These are phyloP conservation scores for Nannospalax galili DNA, from an alignment of 2,113 vertebrate genomes.

Conservation along the genomic window DNA sequence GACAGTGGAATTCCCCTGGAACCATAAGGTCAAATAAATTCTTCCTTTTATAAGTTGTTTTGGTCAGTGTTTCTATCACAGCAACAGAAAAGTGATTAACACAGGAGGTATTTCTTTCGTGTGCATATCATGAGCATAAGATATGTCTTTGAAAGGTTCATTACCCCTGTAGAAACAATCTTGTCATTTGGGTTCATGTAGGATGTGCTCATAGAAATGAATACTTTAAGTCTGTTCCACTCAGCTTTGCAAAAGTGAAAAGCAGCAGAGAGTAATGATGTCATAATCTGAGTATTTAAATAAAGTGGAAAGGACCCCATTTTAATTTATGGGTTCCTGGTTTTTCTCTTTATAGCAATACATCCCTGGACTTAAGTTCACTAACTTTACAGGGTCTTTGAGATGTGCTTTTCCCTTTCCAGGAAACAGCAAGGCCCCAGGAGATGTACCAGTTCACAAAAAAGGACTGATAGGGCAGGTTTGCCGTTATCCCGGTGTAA, in stretches of 20 bases:
- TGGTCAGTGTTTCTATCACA: too few relatives aligned
- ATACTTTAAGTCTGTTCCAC: neutral
- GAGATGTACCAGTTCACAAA: too few relatives aligned
- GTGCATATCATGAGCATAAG: neutral
- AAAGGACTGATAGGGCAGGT: too few relatives aligned
- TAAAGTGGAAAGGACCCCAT: neutral
- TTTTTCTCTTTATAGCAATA: neutral
- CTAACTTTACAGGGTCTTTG: neutral
- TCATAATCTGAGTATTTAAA: constrained; percentile 30
- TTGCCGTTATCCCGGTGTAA: neutral
- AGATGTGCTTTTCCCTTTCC: too few relatives aligned
- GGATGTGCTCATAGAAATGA: neutral
- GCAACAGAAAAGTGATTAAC: too few relatives aligned
- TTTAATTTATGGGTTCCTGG: neutral
- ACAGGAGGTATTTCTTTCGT: neutral
- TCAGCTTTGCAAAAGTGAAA: neutral
- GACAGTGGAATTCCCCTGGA: too few relatives aligned
- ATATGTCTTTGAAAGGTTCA: too few relatives aligned
- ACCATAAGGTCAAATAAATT: too few relatives aligned
- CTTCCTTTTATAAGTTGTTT: too few relatives aligned
- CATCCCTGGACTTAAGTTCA: neutral
- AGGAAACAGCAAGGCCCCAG: neutral
- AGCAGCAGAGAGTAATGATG: neutral
- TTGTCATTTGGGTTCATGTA: neutral
- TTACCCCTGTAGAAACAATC: neutral